Percentiles rank a stretch among this genome's conserved stretches.
Evolutionary conservation across 1,140 invertebrate genomes (phyloP).

Genomic region (Magallana angulata): DNA sequence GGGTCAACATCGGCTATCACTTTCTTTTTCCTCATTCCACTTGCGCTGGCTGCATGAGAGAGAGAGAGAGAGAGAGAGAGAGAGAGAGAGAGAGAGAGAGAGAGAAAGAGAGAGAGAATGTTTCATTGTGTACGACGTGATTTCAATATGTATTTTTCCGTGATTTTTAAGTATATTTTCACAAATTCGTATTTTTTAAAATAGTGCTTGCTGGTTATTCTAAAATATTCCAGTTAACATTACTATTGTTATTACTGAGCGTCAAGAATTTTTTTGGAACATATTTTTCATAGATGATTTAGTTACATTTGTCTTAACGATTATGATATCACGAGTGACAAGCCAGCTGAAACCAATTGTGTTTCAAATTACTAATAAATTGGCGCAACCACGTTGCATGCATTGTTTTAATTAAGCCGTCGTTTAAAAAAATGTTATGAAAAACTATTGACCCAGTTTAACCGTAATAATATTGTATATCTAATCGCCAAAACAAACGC

Average conservation of each 20-base stretch:
- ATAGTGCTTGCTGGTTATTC: no score
- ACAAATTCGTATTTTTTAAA: no score
- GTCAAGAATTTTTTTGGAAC: no score
- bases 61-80: neutral
- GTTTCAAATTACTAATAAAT: neutral
- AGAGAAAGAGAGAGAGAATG: no score
- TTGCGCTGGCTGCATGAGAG: neutral
- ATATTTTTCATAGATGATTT: no score
- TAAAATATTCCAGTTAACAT: no score
- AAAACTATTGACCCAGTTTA: neutral
- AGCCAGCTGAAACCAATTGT: neutral
- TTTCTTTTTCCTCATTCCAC: constrained; percentile 38
- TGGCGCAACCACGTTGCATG: neutral
- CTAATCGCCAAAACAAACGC: neutral
- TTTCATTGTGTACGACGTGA: no score
- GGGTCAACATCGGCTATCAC: neutral
- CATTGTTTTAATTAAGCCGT: neutral
- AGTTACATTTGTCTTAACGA: no score
- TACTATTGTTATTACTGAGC: no score
- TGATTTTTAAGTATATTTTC: no score
- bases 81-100: neutral
- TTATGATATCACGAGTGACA: no score
- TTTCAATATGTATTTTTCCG: no score
- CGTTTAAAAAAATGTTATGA: neutral
- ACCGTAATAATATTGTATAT: neutral